Percentiles rank a stretch among this genome's conserved stretches.
phyloP scores from a whole-genome alignment of 2,888 invertebrate genomes.

The Lissonota sp. region DNA sequence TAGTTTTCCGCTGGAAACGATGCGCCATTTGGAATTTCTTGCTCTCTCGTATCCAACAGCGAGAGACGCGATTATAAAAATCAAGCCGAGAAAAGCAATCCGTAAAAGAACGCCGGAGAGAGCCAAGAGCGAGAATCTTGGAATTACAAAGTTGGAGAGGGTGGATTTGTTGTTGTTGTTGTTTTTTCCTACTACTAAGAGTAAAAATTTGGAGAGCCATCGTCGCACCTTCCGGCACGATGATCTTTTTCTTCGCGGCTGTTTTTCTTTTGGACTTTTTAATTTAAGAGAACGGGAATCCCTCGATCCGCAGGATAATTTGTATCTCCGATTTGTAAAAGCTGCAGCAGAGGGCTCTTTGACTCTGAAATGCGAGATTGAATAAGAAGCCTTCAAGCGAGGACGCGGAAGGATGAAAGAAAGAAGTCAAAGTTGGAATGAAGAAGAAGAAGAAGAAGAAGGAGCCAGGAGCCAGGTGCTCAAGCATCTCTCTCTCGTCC shows the following conservation, averaged over 20 bases:
- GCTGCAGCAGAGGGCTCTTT: conserved; percentile 23
- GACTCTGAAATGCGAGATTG: background rate
- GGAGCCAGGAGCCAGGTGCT: conserved; percentile 62
- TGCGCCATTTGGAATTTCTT: conserved; percentile 75
- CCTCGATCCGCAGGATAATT: conserved; percentile 72
- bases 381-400: conserved; percentile 30
- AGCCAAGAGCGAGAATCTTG: conserved; percentile 39
- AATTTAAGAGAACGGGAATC: background rate
- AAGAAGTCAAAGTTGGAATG: conserved; percentile 53
- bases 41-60: conserved; percentile 24
- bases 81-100: conserved; percentile 31
- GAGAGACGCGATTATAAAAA: conserved; percentile 38
- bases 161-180: conserved; percentile 42
- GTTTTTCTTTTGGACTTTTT: conserved; percentile 38
- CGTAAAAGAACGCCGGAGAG: conserved; percentile 36
- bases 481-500: conserved; percentile 43
- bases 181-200: background rate
- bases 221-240: conserved; percentile 19
- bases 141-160: conserved; percentile 35
- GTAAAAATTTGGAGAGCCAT: conserved; percentile 34
- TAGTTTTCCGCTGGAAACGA: conserved; percentile 68
- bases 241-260: conserved; percentile 25
- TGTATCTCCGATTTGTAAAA: conserved; percentile 77
- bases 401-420: conserved; percentile 54
- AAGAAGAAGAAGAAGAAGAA: conserved; percentile 46